Base-by-base conservation (phyloP, 2,888 invertebrate species). In the Erebia ligea region DNA sequence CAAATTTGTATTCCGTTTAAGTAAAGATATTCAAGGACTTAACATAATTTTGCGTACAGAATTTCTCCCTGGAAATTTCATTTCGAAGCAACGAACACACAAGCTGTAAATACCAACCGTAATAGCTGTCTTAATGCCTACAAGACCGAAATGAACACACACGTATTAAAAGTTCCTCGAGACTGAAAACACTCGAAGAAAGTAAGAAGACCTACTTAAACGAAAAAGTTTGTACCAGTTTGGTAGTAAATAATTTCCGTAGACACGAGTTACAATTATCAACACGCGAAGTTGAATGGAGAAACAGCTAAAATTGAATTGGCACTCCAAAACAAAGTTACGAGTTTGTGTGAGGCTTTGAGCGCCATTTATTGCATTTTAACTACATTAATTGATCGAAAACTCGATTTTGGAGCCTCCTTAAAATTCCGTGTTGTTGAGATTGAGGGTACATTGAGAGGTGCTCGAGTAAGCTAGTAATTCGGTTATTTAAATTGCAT, bases 331-430 rank as follows among this genome's bases (percentile, higher is more conserved):
- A 90, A 90, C 87, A 84, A 86, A 89, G 87, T 91, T 91, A 84
- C 63, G 78, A 81, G 81, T 83, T 83, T 79, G 34, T 34, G 34
- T 34, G 34, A 34, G 82, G 82, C 80, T 79, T 80, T 79, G 82
- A 78, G 80, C 84, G 83, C 84, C 86, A 87, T 89, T 90, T 90
- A 90, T 89, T 88, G 89, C 88, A 88, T 89, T 88, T 87, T 89
- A 89, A 90, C 87, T 84, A 86, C 82, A 86, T 83, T 90, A 90
- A 91, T 89, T 88, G 85, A 89, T 87, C 78, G 87, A 71, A 71
- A 75, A 75, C 82, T 87, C 84, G 79, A 86, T 86, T 88, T 84
- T 76, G 79, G 74, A 34, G 56, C 77, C 79, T 80, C 78, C 80
- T 81, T 76, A 78, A 82, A 84, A 81, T 81, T 82, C 81, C 77